phyloP scores from a whole-genome alignment of 1,140 invertebrate species.

The Atta cephalotes region DNA sequence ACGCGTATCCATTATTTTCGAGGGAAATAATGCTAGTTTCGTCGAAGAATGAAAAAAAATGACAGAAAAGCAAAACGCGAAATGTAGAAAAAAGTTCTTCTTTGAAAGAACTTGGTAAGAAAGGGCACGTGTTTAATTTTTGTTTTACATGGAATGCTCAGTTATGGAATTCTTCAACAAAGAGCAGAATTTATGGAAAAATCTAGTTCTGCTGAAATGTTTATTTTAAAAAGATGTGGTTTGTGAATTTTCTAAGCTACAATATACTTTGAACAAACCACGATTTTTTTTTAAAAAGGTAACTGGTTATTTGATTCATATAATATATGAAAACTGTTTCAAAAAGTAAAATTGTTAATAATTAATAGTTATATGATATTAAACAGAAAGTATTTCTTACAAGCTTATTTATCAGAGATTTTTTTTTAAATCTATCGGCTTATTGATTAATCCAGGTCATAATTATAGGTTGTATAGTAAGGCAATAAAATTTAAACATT shows the following conservation, averaged over 20 bases:
- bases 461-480: not conserved
- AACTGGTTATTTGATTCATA: not conserved
- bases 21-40: not conserved
- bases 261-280: constrained; percentile 7
- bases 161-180: constrained; percentile 24
- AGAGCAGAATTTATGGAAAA: constrained; percentile 33
- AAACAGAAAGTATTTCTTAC: not conserved
- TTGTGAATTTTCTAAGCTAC: constrained; percentile 37
- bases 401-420: constrained; percentile 17
- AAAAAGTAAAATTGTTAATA: constrained; percentile 3
- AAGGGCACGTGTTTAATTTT: constrained; percentile 43
- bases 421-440: not conserved
- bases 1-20: not conserved
- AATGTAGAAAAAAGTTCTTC: not conserved
- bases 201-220: constrained; percentile 30
- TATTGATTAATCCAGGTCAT: not conserved
- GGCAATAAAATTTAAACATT: constrained; percentile 10
- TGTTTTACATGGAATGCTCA: constrained; percentile 6
- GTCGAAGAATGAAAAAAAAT: not conserved
- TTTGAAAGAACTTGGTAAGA: constrained; percentile 5
- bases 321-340: not conserved
- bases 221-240: constrained; percentile 19
- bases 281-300: not conserved
- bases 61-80: not conserved
- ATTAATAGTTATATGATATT: not conserved